Percentiles rank a stretch among this genome's conserved stretches.
Conservation (phyloP, 2,113 vertebrate genomes). For the Balaeniceps rex region DNA sequence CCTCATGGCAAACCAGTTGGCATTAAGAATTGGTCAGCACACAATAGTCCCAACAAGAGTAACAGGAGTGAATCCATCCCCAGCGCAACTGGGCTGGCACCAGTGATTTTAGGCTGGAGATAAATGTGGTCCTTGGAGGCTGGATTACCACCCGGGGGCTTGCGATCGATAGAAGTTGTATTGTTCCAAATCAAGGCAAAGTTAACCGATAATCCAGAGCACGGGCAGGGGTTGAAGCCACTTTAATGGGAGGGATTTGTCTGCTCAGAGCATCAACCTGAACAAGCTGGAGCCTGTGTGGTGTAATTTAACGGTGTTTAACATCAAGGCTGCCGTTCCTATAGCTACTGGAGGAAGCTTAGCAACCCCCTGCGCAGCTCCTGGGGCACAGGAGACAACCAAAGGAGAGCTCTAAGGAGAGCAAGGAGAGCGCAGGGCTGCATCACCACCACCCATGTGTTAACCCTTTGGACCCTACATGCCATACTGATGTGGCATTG, state of each 20-base stretch:
- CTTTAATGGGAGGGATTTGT: background rate
- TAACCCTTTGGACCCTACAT: background rate
- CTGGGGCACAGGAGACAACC: background rate
- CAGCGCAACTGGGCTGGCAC: background rate
- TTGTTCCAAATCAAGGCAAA: background rate
- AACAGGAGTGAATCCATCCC: background rate
- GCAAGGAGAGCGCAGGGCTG: background rate
- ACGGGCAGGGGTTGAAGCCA: background rate
- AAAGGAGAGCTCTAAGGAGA: background rate
- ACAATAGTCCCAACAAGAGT: background rate
- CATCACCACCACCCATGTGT: background rate
- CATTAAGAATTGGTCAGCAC: background rate
- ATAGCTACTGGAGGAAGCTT: background rate
- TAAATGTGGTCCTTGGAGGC: background rate
- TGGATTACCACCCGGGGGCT: background rate
- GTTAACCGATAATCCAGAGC: background rate
- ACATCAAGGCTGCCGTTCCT: background rate
- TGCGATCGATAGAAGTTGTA: background rate
- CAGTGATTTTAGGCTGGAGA: background rate
- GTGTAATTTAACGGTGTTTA: background rate
- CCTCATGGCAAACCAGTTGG: background rate
- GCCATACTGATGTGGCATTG: background rate
- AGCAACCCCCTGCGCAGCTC: background rate
- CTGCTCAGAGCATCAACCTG: background rate
- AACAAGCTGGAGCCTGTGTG: background rate